phyloP scores from a whole-genome alignment of 2,113 vertebrate genomes.

The Neofelis nebulosa region DNA sequence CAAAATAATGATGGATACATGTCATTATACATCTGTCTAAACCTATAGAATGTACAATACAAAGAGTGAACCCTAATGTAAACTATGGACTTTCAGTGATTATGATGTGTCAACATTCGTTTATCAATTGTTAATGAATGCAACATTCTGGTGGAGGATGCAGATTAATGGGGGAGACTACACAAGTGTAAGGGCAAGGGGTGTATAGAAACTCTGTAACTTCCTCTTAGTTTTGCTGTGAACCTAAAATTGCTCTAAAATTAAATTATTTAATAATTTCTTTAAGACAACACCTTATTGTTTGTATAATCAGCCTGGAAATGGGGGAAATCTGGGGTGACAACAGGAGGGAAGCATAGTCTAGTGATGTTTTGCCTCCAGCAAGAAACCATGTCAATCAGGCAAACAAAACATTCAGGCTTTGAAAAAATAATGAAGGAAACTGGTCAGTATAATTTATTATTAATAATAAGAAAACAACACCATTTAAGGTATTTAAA shows the following conservation, averaged over 20 bases:
- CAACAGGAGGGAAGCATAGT: background rate
- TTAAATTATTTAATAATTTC: background rate
- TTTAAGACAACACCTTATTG: slow-evolving; percentile 35
- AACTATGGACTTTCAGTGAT: background rate
- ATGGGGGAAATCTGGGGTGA: slow-evolving; percentile 58
- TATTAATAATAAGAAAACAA: background rate
- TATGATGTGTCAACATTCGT: background rate
- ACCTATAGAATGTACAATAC: background rate
- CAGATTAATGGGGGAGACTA: background rate
- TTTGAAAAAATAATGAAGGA: slow-evolving; percentile 61
- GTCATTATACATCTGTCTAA: background rate
- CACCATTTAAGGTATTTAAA: background rate
- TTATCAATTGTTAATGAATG: background rate
- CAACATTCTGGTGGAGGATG: background rate
- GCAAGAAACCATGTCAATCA: slow-evolving; percentile 74
- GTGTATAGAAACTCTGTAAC: background rate
- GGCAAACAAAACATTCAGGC: slow-evolving; percentile 63
- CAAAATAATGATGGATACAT: background rate
- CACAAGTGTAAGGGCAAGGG: no score
- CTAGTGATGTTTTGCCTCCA: slow-evolving; percentile 68
- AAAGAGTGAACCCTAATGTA: background rate
- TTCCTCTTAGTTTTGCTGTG: background rate
- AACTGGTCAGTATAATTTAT: background rate
- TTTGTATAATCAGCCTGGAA: slow-evolving; percentile 71
- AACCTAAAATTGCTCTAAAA: background rate